Evolutionary conservation across 2,888 invertebrate genomes (phyloP).

Genomic region (Pollenia amentaria): DNA sequence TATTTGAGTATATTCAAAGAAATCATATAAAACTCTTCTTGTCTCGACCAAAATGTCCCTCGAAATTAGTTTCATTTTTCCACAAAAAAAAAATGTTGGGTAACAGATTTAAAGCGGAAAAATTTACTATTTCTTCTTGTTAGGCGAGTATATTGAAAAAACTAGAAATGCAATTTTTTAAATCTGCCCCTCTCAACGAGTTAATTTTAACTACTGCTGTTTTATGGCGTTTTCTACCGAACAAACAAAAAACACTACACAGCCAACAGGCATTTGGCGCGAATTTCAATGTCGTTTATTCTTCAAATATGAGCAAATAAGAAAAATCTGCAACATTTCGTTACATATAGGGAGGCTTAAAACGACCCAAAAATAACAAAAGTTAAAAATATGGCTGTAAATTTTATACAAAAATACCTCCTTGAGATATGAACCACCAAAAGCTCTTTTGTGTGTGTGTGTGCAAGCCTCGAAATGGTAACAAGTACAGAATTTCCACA

Average conservation of each 20-base stretch:
- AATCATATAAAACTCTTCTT: too few relatives aligned
- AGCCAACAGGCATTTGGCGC: slow-evolving; percentile 68
- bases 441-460: not conserved
- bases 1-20: too few relatives aligned
- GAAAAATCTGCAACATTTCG: slow-evolving; percentile 35
- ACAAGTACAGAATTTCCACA: slow-evolving; percentile 51
- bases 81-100: too few relatives aligned
- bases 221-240: slow-evolving; percentile 27
- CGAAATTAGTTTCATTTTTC: too few relatives aligned
- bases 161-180: not conserved
- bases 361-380: slow-evolving; percentile 26
- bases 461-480: slow-evolving; percentile 49
- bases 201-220: slow-evolving; percentile 31
- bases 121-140: too few relatives aligned
- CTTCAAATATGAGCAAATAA: slow-evolving; percentile 39
- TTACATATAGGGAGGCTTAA: slow-evolving; percentile 43
- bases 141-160: too few relatives aligned
- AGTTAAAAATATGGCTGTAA: slow-evolving; percentile 45
- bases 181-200: not conserved
- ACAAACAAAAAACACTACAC: slow-evolving; percentile 15
- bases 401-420: slow-evolving; percentile 19
- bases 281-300: slow-evolving; percentile 52
- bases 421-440: not conserved
- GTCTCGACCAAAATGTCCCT: too few relatives aligned
- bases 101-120: too few relatives aligned